Base-by-base conservation (phyloP, 2,888 invertebrate species). In the Aphodius sticticus region DNA sequence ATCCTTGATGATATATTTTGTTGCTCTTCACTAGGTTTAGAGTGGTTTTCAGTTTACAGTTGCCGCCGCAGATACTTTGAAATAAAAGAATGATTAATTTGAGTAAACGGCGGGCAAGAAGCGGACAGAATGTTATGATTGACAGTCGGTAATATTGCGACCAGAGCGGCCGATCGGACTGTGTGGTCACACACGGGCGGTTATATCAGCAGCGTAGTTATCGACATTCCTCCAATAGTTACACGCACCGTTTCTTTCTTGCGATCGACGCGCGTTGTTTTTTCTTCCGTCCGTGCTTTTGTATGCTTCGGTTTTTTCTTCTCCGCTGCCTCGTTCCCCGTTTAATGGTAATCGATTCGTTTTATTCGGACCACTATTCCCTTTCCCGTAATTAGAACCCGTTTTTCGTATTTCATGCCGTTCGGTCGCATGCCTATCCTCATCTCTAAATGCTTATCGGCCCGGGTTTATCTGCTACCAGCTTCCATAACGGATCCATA, bases 311-410 rank as follows among this genome's bases (percentile, higher is more conserved):
- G 83, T 86, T 85, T 84, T 81, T 76, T 76, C 82, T 81, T 37
- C 78, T 36, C 78, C 78, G 82, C 83, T 85, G 26, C 26, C 26
- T 26, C 26, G 84, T 84, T 84, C 85, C 36, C 85, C 85, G 85
- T 86, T 86, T 86, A 86, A 87, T 86, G 86, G 86, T 86, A 87
- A 87, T 87, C 86, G 87, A 85, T 87, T 87, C 86, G 85, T 86
- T 86, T 87, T 85, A 86, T 86, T 86, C 85, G 81, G 85, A 84
- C 74, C 74, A 74, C 84, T 85, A 86, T 86, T 86, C 86, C 81
- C 80, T 82, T 80, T 82, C 81, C 78, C 81, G 81, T 83, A 83
- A 83, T 83, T 83, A 83, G 83, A 83, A 83, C 83, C 81, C 82
- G 82, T 81, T 81, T 79, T 81, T 79, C 79, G 77, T 79, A 37